Percentiles rank a stretch among this genome's conserved stretches.
These are phyloP conservation scores for Manacus vitellinus DNA, from an alignment of 2,113 vertebrate species.

Conservation along the genomic window DNA sequence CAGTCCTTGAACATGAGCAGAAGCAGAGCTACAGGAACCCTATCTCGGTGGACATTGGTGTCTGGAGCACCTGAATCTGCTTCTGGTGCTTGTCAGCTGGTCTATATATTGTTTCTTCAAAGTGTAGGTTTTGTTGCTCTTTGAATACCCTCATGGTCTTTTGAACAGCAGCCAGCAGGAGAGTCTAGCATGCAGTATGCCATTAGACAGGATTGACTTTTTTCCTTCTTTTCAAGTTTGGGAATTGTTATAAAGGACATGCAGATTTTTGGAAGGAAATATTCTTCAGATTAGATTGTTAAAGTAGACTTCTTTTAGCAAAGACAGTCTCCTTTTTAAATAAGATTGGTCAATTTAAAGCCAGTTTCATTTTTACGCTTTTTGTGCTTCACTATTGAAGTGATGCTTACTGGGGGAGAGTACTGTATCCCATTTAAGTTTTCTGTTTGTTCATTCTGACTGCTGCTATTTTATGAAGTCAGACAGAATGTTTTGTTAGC, in stretches of 20 bases:
- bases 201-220: not conserved
- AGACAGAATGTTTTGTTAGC: constrained; percentile 46
- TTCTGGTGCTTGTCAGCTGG: not conserved
- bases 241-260: not conserved
- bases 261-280: not conserved
- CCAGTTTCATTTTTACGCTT: not conserved
- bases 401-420: not conserved
- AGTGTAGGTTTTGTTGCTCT: not conserved
- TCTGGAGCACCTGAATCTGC: not conserved
- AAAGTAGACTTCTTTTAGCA: not conserved
- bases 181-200: not conserved
- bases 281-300: not conserved
- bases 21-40: not conserved
- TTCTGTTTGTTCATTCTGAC: constrained; percentile 14
- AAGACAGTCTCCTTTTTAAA: not conserved
- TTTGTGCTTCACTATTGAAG: not conserved
- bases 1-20: not conserved
- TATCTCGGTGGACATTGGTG: rapidly evolving
- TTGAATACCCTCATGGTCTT: not conserved
- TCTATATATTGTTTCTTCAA: not conserved
- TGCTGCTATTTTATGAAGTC: constrained; percentile 14
- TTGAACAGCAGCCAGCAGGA: not conserved
- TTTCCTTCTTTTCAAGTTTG: not conserved
- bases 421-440: not conserved
- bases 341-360: not conserved